Evolutionary conservation across 53 echinoderm and acorn worm genomes (phyloP), one percentile per base, ranked within the genome.

Genomic region (Echinarachnius parma): DNA sequence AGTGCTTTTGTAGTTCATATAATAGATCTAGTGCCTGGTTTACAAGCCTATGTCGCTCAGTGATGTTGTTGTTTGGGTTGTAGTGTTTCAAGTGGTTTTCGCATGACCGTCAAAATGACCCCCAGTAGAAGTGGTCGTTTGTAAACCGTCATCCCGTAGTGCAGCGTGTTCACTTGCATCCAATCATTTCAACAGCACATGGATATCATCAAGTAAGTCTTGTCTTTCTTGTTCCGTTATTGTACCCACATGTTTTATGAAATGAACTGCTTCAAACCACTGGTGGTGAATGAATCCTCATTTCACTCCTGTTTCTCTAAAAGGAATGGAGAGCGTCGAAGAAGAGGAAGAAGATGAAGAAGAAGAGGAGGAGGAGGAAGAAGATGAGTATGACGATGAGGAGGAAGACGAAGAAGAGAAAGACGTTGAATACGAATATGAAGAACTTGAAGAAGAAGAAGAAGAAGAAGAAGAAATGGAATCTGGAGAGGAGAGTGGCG

Each of bases 401-500:
- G 80, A 79, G 23, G 85, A 79, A 19, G 60, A 48, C 0, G 48
- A 64, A 25, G 47, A 78, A 0, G 68, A 78, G 9, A 62, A 78
- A 23, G 78, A 84, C 15, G 16, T 23, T 7, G 64, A 63, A n/a
- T 64, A 34, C 39, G 63, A 61, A 27, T 26, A 56, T 29, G 64
- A 80, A 7, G 59, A 80, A 54, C 18, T 8, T 27, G 44, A 23
- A 25, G 72, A 76, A 1, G 75, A 70, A 14, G 70, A 77, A 21
- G 77, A 77, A 34, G 77, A 77, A n/a, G 62, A 61, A 21, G 61
- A 48, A 3, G 66, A 46, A 23, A 55, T 77, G 2, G 50, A 76
- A 46, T 48, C 66, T 34, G 81, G 76, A 9, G 75, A 81, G 9
- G 80, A 78, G 34, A 61, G 67, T 46, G 60, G 48, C 23, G 79